A percentile compares a stretch with the other conserved stretches of the same genome.
phyloP scores from a whole-genome alignment of 2,113 vertebrate species.

The Uria lomvia region DNA sequence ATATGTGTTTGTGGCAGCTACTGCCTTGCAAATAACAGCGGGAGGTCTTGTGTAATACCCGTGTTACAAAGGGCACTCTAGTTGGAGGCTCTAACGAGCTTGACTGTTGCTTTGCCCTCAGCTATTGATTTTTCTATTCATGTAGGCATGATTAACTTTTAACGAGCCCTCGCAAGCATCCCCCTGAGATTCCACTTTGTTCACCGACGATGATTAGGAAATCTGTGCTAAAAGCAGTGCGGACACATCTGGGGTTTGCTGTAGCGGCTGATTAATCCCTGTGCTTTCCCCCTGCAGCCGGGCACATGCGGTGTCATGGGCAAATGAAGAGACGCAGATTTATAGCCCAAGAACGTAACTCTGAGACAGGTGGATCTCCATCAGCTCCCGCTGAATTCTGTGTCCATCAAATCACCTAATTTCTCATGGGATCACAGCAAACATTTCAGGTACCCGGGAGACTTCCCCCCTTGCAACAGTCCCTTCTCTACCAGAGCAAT shows the following conservation, averaged over 20 bases:
- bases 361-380: not conserved
- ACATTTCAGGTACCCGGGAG: not conserved
- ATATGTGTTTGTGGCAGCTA: not conserved
- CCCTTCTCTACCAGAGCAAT: not conserved
- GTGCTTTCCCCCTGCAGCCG: accelerated
- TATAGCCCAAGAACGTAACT: not conserved
- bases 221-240: not conserved
- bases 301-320: not conserved
- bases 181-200: not conserved
- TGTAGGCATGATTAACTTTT: not conserved
- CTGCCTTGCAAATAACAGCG: not conserved
- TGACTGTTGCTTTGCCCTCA: not conserved
- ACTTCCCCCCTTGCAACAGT: not conserved
- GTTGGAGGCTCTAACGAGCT: not conserved
- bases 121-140: constrained; percentile 14
- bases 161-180: not conserved
- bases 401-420: not conserved
- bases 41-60: not conserved
- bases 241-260: not conserved
- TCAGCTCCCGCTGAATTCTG: not conserved
- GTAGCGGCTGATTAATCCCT: not conserved
- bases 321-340: not conserved
- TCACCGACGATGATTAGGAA: not conserved
- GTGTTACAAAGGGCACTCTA: not conserved
- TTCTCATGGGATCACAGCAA: not conserved